A percentile compares a stretch with the other conserved stretches of the same genome.
Evolutionary conservation across 2,888 invertebrate species (phyloP).

Genomic region (Papilio demoleus): DNA sequence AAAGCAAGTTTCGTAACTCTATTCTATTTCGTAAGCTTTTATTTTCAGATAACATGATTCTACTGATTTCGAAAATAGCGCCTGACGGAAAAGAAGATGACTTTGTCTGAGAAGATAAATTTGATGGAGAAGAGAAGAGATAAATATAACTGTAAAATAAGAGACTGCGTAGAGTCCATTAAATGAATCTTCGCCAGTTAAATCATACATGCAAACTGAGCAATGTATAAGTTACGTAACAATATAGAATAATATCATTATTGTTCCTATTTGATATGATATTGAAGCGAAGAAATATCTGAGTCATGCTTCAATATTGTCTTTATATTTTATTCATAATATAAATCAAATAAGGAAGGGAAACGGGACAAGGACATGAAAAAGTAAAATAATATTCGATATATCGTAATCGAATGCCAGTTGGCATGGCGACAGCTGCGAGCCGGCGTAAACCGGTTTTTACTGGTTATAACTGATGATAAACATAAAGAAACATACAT

Average conservation of each 20-base stretch:
- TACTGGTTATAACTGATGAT: conserved; percentile 1
- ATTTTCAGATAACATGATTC: not conserved
- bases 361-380: conserved; percentile 22
- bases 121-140: not conserved
- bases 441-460: conserved; percentile 2
- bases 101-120: not conserved
- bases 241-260: conserved; percentile 18
- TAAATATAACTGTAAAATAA: not conserved
- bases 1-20: not conserved
- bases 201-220: not conserved
- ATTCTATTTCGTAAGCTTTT: not conserved
- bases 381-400: conserved; percentile 33
- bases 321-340: conserved; percentile 38
- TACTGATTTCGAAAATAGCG: not conserved
- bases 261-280: conserved; percentile 24
- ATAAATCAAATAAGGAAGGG: conserved; percentile 32
- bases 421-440: conserved; percentile 26
- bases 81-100: not conserved
- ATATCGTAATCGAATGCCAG: conserved; percentile 31
- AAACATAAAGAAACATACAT: not conserved
- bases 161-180: not conserved
- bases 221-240: conserved; percentile 1
- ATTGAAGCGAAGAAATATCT: conserved; percentile 15
- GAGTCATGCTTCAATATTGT: conserved; percentile 30
- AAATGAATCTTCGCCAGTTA: not conserved